Evolutionary conservation across 2,888 invertebrate species (phyloP), one percentile per base, ranked within the genome.

Genomic region (Caenorhabditis virilis): DNA sequence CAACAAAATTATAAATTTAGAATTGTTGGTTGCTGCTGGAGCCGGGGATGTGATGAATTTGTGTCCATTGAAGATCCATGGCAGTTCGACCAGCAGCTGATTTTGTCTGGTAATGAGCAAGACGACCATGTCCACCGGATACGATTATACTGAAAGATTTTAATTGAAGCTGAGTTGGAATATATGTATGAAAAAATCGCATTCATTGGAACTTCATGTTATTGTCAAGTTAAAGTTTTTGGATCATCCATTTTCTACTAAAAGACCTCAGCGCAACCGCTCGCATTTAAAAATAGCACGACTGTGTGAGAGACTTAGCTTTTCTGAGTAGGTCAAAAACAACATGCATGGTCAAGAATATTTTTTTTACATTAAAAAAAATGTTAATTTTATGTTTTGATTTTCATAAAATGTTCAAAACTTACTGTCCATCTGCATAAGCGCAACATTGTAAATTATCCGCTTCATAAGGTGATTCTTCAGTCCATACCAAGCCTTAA

Each of bases 391-490:
- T n/a, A n/a, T n/a, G n/a, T n/a, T n/a, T n/a, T n/a, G n/a, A n/a
- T n/a, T n/a, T n/a, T 39, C 7, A 6, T 16, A 15, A 39, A 39
- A 18, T 45, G n/a, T 22, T 23, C 9, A 35, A 15, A 47, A 56
- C 65, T 56, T 27, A 65, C 65, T 60, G 55, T 60, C 65, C 65
- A 53, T 65, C 59, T 1, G 53, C 27, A 50, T 65, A 65, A 7
- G 52, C 39, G 50, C 56, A 56, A 9, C 53, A 54, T 53, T 65
- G 65, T 13, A 65, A 35, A 46, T 48, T 60, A 33, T 65, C 65
- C 16, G 60, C 56, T 27, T 65, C 60, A 20, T 60, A 30, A 15
- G 60, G 60, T 20, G 54, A 52, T 26, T 65, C 65, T 39, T 61
- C 53, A 15, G 49, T 52, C 60, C 56, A 60, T 4, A 59, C 20